Percentiles rank a stretch among this genome's conserved stretches.
Conservation (phyloP, 2,113 vertebrate species). For the Anolis sagrei region DNA sequence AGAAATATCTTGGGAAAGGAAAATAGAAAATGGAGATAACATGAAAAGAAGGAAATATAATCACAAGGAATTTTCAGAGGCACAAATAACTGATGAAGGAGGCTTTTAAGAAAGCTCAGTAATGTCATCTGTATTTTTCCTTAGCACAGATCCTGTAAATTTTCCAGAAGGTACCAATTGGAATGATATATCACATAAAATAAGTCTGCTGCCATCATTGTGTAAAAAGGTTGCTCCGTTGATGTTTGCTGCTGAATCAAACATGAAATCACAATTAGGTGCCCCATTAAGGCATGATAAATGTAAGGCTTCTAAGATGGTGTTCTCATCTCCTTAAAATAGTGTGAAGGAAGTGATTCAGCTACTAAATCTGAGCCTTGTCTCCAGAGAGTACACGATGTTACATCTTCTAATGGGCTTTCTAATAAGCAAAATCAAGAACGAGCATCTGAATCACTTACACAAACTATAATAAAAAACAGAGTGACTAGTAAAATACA, state of each 20-base stretch:
- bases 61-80: conserved; percentile 47
- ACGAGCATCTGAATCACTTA: conserved; percentile 5
- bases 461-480: conserved; percentile 46
- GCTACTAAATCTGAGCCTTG: rapidly evolving
- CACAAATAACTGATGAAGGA: conserved; percentile 53
- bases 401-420: background rate
- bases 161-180: conserved; percentile 79
- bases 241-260: conserved; percentile 71
- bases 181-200: conserved; percentile 64
- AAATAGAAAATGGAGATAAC: conserved; percentile 48
- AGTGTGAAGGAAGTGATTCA: conserved; percentile 14
- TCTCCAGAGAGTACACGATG: background rate
- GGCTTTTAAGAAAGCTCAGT: conserved; percentile 81
- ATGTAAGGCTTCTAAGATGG: conserved; percentile 45
- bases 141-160: conserved; percentile 82
- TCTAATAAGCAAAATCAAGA: background rate
- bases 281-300: conserved; percentile 40
- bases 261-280: conserved; percentile 57
- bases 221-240: conserved; percentile 76
- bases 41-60: conserved; percentile 2
- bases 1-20: conserved; percentile 37
- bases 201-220: conserved; percentile 67
- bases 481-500: conserved; percentile 63
- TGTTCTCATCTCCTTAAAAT: conserved; percentile 14
- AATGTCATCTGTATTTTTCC: conserved; percentile 94